Evolutionary conservation across 2,797 vertebrate genomes (phyloP).

Genomic region (Diplodus sargus): DNA sequence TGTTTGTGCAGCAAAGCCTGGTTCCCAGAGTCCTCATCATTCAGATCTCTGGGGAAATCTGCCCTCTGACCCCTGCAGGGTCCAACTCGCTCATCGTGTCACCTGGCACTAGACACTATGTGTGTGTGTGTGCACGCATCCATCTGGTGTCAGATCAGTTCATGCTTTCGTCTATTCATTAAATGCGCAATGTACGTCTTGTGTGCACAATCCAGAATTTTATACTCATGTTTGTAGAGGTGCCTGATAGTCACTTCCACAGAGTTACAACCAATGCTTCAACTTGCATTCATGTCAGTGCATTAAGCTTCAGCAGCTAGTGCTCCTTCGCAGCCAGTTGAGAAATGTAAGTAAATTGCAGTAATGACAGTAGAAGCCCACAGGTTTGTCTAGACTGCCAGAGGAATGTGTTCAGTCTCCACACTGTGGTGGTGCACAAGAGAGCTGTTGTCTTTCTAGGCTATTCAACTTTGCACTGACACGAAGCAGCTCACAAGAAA

Average conservation of each 20-base stretch:
- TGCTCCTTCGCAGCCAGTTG: slow-evolving; percentile 44
- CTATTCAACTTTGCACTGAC: slow-evolving; percentile 43
- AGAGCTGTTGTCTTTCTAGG: slow-evolving; percentile 68
- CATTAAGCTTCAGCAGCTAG: slow-evolving; percentile 11
- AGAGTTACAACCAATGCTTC: background rate
- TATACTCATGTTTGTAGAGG: background rate
- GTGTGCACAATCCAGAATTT: background rate
- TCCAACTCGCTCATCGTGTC: slow-evolving; percentile 40
- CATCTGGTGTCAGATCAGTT: background rate
- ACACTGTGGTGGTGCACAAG: slow-evolving; percentile 55
- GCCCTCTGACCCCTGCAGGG: slow-evolving; percentile 61
- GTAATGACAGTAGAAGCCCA: slow-evolving; percentile 74
- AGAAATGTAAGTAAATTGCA: slow-evolving; percentile 72
- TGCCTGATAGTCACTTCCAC: background rate
- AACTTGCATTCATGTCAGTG: slow-evolving; percentile 13
- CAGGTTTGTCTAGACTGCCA: slow-evolving; percentile 75
- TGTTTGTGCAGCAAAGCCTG: slow-evolving; percentile 71
- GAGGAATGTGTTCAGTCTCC: slow-evolving; percentile 72
- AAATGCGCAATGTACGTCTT: background rate
- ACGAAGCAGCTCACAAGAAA: slow-evolving; percentile 19
- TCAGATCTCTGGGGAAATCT: slow-evolving; percentile 63
- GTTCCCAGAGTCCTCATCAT: slow-evolving; percentile 73
- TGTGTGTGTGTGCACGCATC: background rate
- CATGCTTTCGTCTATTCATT: background rate
- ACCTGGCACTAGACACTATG: slow-evolving; percentile 42